Conservation (phyloP, 2,113 vertebrate genomes). For the Perognathus longimembris region DNA sequence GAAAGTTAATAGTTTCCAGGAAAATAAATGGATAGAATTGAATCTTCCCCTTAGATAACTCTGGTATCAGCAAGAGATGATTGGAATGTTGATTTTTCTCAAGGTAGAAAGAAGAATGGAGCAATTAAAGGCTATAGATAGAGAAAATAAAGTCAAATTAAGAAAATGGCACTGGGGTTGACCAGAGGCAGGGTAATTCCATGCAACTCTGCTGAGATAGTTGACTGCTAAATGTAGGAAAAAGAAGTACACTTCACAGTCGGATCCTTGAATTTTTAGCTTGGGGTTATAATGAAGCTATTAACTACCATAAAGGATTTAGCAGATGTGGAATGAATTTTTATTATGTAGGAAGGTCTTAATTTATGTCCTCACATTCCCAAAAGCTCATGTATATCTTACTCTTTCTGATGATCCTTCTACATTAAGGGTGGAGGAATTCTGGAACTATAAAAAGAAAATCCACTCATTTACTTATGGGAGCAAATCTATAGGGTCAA, state of each 20-base stretch:
- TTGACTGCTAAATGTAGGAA: neutral
- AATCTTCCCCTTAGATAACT: neutral
- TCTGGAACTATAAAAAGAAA: neutral
- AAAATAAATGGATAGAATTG: neutral
- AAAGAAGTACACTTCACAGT: neutral
- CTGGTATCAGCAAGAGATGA: neutral
- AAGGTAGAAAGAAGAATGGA: neutral
- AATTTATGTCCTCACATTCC: neutral
- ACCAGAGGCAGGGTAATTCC: neutral
- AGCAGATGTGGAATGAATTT: neutral
- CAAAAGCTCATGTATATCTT: neutral
- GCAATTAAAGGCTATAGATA: neutral
- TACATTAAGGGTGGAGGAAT: neutral
- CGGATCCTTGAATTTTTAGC: neutral
- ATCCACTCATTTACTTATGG: neutral
- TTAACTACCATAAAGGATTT: neutral
- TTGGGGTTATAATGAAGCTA: conserved; percentile 8
- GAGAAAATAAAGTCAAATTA: neutral
- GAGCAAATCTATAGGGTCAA: neutral
- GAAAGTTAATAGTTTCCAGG: neutral
- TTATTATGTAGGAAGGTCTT: neutral
- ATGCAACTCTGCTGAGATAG: neutral
- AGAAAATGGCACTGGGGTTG: neutral
- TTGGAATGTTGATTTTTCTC: neutral
- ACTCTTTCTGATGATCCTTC: neutral